Conservation (phyloP, 2,797 vertebrate genomes). For the Micrastur ruficollis region DNA sequence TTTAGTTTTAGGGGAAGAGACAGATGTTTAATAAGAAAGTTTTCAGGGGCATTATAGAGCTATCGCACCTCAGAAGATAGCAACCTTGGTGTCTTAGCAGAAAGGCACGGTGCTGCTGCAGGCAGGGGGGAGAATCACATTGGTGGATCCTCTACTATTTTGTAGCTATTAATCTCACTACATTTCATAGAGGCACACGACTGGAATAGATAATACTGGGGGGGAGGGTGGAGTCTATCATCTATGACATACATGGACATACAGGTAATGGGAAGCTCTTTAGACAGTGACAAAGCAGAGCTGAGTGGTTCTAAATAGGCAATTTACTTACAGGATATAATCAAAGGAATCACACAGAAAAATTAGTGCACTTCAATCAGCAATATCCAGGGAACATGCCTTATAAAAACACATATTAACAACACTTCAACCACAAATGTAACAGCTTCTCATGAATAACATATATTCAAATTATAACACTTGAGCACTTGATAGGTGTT, state of each 20-base stretch:
- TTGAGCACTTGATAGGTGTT: neutral
- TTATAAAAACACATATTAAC: neutral
- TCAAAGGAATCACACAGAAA: neutral
- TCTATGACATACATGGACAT: neutral
- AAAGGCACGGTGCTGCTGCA: fast-evolving
- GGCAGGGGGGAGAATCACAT: fast-evolving
- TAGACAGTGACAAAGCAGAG: neutral
- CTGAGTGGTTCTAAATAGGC: neutral
- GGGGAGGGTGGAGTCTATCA: too few relatives aligned
- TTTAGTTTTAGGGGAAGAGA: neutral
- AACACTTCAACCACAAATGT: neutral
- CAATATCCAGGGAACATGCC: neutral
- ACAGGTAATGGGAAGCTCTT: neutral
- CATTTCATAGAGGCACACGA: neutral
- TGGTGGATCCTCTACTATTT: neutral
- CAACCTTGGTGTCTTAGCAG: neutral
- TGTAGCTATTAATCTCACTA: neutral
- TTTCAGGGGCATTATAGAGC: neutral
- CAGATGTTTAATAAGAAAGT: neutral
- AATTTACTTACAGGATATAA: neutral
- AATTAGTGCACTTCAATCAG: neutral
- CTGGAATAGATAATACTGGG: neutral
- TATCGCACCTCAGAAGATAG: neutral
- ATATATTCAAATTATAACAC: neutral
- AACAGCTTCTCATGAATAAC: neutral